Base-by-base conservation (phyloP, 2,113 vertebrate species). In the Bothrops jararaca region DNA sequence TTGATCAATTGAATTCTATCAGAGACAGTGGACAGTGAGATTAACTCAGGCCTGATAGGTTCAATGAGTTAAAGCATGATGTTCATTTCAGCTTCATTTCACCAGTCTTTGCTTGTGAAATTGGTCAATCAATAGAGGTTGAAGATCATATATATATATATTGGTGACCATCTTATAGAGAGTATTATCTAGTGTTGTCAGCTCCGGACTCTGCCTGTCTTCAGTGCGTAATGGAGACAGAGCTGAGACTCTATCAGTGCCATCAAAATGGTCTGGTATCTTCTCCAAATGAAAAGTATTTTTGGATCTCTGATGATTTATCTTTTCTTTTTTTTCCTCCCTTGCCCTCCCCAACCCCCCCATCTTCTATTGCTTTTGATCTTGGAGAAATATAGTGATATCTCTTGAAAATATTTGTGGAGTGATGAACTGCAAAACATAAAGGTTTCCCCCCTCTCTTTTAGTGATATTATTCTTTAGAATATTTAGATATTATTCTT, bases 1-100 rank as follows among this genome's bases (percentile, higher is more conserved):
- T 99, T 99, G 99, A 99, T 99, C 99, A 99, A 99, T 99, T 99
- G 99, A 99, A 99, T 99, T 99, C 99, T 99, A 99, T 99, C 99
- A 99, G 98, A 98, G 98, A 98, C 98, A 98, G 98, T 98, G 98
- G 98, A 98, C 98, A 97, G 98, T 98, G 98, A 99, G 99, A 99
- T 99, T 99, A 99, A 99, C 98, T 99, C 98, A 98, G 98, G 98
- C 98, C 98, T 98, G 97, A 98, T 98, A 98, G 98, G 98, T 99
- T 99, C 98, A 99, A 99, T 98, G 98, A 98, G 98, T 98, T 98
- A 99, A 99, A 99, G 98, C 99, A 99, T 99, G 99, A 98, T 99
- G 98, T 98, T 98, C 98, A 98, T 98, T 98, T 98, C 97, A 98
- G 98, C 98, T 99, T 99, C 99, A 99, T 99, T 99, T 99, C 98